Conservation (phyloP, 2,113 vertebrate species). For the Trematocara stigmaticum region DNA sequence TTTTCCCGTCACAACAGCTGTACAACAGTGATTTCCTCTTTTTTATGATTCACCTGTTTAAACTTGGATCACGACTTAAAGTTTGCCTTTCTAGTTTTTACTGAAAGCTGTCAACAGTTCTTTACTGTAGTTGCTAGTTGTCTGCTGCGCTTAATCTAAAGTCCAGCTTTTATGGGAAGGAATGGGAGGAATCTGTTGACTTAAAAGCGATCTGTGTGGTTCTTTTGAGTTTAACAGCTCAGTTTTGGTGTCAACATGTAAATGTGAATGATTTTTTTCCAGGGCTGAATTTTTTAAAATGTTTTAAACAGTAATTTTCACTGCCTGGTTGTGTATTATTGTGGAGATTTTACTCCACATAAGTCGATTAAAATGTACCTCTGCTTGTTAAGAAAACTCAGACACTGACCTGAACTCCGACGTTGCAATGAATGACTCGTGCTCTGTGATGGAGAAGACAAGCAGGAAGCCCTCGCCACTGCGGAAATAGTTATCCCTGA, state of each 20-base stretch:
- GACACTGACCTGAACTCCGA: conserved; percentile 82
- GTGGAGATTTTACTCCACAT: not conserved
- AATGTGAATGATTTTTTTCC: not conserved
- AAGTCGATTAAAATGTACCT: not conserved
- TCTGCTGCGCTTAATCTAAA: not conserved
- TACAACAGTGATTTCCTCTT: not conserved
- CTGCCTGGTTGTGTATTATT: not conserved
- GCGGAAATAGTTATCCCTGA: conserved; percentile 97
- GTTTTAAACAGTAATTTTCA: not conserved
- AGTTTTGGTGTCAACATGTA: not conserved
- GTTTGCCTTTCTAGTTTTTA: not conserved
- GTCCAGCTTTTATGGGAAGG: not conserved
- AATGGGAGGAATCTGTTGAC: not conserved
- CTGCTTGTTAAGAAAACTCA: not conserved
- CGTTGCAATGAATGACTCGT: conserved; percentile 88
- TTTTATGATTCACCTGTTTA: not conserved
- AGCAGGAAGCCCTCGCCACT: conserved; percentile 96
- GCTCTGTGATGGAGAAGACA: conserved; percentile 95
- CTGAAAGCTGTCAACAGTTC: not conserved
- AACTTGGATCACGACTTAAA: not conserved
- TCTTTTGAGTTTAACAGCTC: not conserved
- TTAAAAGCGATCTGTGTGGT: not conserved
- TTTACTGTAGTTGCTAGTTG: not conserved
- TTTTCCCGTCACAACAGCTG: not conserved
- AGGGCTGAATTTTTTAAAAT: not conserved